These are phyloP conservation scores for Spodoptera picta DNA, from an alignment of 2,888 invertebrate genomes.

Conservation along the genomic window DNA sequence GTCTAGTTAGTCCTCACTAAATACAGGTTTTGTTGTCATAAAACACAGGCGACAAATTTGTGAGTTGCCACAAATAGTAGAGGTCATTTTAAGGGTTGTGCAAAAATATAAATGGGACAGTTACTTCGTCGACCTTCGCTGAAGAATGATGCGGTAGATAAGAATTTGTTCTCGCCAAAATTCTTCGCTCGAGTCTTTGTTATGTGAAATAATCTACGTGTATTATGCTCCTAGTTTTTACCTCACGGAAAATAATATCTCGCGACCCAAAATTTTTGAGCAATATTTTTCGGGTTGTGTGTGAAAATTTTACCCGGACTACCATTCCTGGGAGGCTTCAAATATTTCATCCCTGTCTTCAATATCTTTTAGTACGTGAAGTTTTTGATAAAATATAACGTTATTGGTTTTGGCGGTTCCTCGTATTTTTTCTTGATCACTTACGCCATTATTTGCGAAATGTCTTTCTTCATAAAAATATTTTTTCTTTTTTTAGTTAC, in stretches of 20 bases:
- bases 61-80: conserved; percentile 45
- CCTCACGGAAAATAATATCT: conserved; percentile 24
- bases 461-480: background rate
- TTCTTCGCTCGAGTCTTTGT: conserved; percentile 40
- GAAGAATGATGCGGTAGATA: conserved; percentile 64
- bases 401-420: conserved; percentile 14
- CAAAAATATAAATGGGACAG: conserved; percentile 67
- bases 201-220: conserved; percentile 51
- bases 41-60: conserved; percentile 46
- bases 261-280: conserved; percentile 10
- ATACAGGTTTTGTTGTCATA: conserved; percentile 41
- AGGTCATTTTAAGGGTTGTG: conserved; percentile 52
- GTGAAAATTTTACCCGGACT: conserved; percentile 13
- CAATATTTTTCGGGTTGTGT: conserved; percentile 22
- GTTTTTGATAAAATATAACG: conserved; percentile 12
- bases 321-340: background rate
- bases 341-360: conserved; percentile 13
- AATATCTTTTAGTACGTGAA: conserved; percentile 6
- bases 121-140: conserved; percentile 55
- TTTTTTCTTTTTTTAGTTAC: background rate
- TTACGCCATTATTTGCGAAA: background rate
- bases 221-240: conserved; percentile 38
- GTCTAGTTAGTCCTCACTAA: conserved; percentile 11
- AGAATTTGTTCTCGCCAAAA: conserved; percentile 57
- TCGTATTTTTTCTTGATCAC: conserved; percentile 7